These are phyloP conservation scores for Drosophila picticornis DNA, from an alignment of 2,888 invertebrate species.

Conservation along the genomic window DNA sequence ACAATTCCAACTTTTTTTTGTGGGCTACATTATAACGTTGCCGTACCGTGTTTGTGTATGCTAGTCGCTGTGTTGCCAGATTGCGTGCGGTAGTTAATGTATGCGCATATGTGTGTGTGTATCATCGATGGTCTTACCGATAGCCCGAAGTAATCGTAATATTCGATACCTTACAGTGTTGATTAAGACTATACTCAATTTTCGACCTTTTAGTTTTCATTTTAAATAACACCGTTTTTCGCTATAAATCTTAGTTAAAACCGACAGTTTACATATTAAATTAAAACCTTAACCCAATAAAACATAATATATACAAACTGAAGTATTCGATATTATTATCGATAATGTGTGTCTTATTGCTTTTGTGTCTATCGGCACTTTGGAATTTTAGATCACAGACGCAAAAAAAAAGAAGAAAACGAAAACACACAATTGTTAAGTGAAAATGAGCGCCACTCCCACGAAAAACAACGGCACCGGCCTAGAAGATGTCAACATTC, in stretches of 20 bases:
- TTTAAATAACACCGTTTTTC: neutral
- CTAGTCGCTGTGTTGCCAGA: conserved; percentile 48
- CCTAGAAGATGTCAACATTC: conserved; percentile 94
- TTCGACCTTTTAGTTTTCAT: neutral
- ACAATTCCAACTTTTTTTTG: conserved; percentile 49
- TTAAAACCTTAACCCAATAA: neutral
- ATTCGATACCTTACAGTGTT: neutral
- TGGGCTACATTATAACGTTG: conserved; percentile 41
- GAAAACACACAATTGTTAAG: conserved; percentile 7
- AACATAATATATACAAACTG: neutral
- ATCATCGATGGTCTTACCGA: neutral
- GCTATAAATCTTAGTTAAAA: neutral
- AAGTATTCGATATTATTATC: neutral
- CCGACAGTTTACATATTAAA: neutral
- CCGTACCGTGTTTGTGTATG: conserved; percentile 62
- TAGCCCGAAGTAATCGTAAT: neutral
- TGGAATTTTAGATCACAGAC: neutral
- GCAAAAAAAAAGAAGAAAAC: neutral
- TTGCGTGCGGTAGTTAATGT: neutral
- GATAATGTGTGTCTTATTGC: neutral
- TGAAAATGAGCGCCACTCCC: conserved; percentile 78
- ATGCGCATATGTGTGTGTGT: neutral
- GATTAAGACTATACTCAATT: neutral
- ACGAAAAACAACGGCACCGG: conserved; percentile 87
- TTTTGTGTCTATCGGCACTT: conserved; percentile 8